Conservation (phyloP, 2,888 invertebrate genomes). For the Scrobipalpa atriplicella region DNA sequence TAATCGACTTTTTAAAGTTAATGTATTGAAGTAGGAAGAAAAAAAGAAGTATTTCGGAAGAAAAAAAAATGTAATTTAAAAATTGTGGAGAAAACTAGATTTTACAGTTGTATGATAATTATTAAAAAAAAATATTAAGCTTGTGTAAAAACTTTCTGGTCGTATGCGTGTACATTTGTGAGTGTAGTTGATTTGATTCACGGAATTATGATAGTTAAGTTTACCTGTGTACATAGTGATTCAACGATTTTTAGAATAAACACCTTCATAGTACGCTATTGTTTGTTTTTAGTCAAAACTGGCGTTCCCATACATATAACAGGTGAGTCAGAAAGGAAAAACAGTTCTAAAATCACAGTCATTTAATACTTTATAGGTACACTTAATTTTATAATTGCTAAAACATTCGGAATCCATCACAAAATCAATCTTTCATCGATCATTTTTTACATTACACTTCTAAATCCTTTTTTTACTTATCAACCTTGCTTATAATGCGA, state of each 20-base stretch:
- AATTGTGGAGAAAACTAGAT: too few relatives aligned
- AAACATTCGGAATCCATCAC: too few relatives aligned
- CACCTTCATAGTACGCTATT: not conserved
- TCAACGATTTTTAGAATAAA: slow-evolving; percentile 17
- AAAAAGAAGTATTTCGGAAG: too few relatives aligned
- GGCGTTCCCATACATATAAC: not conserved
- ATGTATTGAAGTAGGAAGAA: too few relatives aligned
- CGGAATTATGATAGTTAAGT: slow-evolving; percentile 3
- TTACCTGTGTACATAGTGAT: slow-evolving; percentile 20
- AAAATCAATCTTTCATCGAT: too few relatives aligned
- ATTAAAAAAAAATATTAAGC: too few relatives aligned
- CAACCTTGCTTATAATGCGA: not conserved
- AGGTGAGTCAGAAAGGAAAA: not conserved
- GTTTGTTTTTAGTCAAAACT: slow-evolving; percentile 7
- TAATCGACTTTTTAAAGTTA: too few relatives aligned
- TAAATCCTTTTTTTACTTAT: not conserved
- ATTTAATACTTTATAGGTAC: not conserved
- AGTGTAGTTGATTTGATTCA: not conserved
- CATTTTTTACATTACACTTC: too few relatives aligned
- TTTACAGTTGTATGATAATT: too few relatives aligned
- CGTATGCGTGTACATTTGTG: slow-evolving; percentile 1
- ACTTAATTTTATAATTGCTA: not conserved
- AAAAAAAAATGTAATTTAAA: too few relatives aligned
- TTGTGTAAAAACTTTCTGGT: slow-evolving; percentile 9
- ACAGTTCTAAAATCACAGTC: not conserved